phyloP scores from a whole-genome alignment of 2,113 vertebrate species.

The Cinclus cinclus region DNA sequence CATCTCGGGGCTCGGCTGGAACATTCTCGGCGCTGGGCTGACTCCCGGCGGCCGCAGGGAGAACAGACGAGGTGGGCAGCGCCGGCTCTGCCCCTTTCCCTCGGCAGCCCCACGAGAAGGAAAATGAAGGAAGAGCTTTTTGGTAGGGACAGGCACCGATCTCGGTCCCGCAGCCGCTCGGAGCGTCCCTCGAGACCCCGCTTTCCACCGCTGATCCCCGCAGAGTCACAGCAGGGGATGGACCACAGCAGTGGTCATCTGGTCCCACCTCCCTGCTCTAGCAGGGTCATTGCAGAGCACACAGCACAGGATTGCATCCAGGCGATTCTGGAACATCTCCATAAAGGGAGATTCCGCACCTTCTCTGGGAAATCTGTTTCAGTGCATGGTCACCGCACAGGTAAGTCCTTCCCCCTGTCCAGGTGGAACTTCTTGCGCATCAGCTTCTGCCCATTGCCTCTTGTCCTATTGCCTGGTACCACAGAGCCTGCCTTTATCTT shows the following conservation, averaged over 20 bases:
- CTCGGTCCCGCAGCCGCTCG: background rate
- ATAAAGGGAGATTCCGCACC: too few relatives aligned
- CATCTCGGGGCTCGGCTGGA: too few relatives aligned
- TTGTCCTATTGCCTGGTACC: background rate
- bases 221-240: background rate
- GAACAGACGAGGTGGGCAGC: background rate
- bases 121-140: fast-evolving
- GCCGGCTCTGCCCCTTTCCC: background rate
- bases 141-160: background rate
- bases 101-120: background rate
- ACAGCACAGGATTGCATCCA: background rate
- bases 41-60: background rate
- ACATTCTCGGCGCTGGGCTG: background rate
- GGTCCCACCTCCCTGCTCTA: background rate
- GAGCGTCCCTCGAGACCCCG: fast-evolving
- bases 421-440: background rate
- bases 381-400: background rate
- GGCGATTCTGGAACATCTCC: too few relatives aligned
- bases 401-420: background rate
- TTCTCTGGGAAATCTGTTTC: background rate
- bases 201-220: background rate
- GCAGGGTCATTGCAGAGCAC: background rate
- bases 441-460: background rate
- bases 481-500: background rate
- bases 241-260: background rate